A percentile compares a stretch with the other conserved stretches of the same genome.
Evolutionary conservation across 2,113 vertebrate species (phyloP).

Genomic region (Plectropomus leopardus): DNA sequence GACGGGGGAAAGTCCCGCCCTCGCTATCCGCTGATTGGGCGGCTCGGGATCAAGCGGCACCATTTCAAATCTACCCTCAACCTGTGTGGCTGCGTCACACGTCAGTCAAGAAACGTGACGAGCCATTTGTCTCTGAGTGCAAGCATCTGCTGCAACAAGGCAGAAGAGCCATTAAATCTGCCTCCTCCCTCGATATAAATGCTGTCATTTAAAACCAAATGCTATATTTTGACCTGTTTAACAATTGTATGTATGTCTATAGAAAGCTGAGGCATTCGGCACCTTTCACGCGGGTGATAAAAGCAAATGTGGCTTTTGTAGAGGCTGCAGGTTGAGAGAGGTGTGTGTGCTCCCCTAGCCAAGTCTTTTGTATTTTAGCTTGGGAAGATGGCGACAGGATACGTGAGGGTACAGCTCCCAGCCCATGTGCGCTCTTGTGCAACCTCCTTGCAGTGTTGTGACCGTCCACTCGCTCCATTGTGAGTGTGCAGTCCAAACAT

Average conservation of each 20-base stretch:
- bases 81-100: constrained; percentile 74
- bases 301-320: not conserved
- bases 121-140: constrained; percentile 57
- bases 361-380: constrained; percentile 70
- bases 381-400: constrained; percentile 82
- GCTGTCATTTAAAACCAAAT: not conserved
- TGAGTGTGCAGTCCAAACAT: not conserved
- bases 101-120: constrained; percentile 74
- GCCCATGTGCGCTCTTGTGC: constrained; percentile 34
- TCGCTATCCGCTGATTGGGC: constrained; percentile 73
- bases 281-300: not conserved
- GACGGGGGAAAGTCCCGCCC: constrained; percentile 55
- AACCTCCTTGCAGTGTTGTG: constrained; percentile 26
- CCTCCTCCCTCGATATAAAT: not conserved
- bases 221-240: accelerated
- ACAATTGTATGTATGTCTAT: not conserved
- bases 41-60: constrained; percentile 44
- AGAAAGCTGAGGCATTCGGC: not conserved
- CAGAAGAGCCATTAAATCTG: constrained; percentile 35
- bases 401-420: constrained; percentile 42
- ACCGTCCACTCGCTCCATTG: constrained; percentile 26
- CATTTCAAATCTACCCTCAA: constrained; percentile 81
- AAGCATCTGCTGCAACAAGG: constrained; percentile 61
- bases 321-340: constrained; percentile 24
- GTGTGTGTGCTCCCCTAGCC: constrained; percentile 53